phyloP scores from a whole-genome alignment of 2,888 invertebrate genomes.

The Cyclophora albipunctata region DNA sequence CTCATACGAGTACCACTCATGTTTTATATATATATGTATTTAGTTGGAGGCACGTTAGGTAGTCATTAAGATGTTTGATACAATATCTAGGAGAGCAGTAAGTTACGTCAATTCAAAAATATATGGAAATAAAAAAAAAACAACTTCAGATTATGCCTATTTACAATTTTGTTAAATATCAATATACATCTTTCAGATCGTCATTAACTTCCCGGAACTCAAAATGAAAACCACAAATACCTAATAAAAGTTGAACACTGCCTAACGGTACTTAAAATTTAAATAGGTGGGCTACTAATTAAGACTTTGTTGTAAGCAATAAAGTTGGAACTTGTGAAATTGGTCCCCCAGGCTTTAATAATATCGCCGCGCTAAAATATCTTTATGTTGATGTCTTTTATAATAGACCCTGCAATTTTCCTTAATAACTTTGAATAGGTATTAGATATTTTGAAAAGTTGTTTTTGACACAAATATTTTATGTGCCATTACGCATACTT shows the following conservation, averaged over 20 bases:
- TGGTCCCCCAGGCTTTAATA: conserved; percentile 30
- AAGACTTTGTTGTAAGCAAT: conserved; percentile 33
- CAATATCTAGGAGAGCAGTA: too few species aligned
- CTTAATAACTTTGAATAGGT: not conserved
- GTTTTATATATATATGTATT: too few species aligned
- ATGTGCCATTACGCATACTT: conserved; percentile 19
- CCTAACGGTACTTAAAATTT: conserved; percentile 20
- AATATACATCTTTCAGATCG: too few species aligned
- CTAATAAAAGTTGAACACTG: conserved; percentile 16
- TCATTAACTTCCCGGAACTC: too few species aligned
- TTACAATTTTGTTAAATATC: too few species aligned
- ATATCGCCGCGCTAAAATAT: conserved; percentile 15
- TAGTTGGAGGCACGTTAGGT: too few species aligned
- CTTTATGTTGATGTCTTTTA: conserved; percentile 9
- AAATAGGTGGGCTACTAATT: conserved; percentile 27
- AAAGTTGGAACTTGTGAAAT: conserved; percentile 36
- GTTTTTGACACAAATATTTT: conserved; percentile 8
- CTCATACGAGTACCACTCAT: too few species aligned
- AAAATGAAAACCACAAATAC: conserved; percentile 7
- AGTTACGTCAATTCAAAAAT: too few species aligned
- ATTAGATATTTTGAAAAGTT: not conserved
- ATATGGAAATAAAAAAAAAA: too few species aligned
- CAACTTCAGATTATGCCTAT: too few species aligned
- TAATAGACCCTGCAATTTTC: not conserved
- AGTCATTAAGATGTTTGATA: too few species aligned